Percentiles rank a stretch among this genome's conserved stretches.
These are phyloP conservation scores for Amphiprion ocellaris DNA, from an alignment of 2,113 vertebrate species.

Conservation along the genomic window DNA sequence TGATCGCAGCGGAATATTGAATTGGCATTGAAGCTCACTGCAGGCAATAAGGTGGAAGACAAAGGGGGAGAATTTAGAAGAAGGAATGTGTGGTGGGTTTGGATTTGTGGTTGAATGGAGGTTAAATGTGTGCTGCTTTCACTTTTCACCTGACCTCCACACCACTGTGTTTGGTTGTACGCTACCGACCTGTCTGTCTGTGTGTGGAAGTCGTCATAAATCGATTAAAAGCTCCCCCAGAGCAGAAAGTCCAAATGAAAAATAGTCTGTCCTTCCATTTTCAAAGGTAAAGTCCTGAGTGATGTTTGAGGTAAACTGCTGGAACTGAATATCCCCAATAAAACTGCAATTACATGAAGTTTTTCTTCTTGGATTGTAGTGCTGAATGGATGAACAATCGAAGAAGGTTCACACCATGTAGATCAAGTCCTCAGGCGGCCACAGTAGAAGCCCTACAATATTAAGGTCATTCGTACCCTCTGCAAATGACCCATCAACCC, in stretches of 20 bases:
- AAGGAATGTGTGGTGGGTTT: background rate
- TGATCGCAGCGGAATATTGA: background rate
- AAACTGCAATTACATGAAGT: too few species aligned
- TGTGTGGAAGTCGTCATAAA: background rate
- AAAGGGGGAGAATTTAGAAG: background rate
- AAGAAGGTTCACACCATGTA: background rate
- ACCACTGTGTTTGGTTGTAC: background rate
- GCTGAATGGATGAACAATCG: background rate
- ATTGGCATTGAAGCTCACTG: background rate
- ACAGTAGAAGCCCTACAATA: too few species aligned
- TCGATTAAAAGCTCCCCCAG: background rate
- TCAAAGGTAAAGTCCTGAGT: background rate
- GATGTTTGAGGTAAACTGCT: constrained; percentile 4
- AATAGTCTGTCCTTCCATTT: constrained; percentile 2
- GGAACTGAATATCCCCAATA: background rate
- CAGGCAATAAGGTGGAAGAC: constrained; percentile 1
- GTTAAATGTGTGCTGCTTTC: constrained; percentile 31
- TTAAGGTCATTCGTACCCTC: too few species aligned
- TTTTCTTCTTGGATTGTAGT: background rate
- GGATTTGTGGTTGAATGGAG: constrained; percentile 9
- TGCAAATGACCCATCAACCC: too few species aligned
- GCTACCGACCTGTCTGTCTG: background rate
- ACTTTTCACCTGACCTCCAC: constrained; percentile 39
- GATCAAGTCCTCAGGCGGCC: too few species aligned
- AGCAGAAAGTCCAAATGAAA: constrained; percentile 22